Base-by-base conservation (phyloP, 2,888 invertebrate genomes). In the Cerceris rybyensis region DNA sequence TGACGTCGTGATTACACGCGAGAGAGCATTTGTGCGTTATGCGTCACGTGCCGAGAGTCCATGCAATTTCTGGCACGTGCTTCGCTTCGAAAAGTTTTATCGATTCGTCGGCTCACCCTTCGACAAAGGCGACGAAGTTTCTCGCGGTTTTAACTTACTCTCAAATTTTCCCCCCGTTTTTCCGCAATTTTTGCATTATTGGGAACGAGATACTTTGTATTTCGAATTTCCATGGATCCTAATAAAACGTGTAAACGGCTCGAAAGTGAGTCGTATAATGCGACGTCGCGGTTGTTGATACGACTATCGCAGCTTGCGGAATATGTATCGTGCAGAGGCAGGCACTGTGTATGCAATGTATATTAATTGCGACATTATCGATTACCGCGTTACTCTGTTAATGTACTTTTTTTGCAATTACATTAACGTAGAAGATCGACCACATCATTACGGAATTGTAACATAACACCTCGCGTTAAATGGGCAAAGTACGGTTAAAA, bases 61-160 rank as follows among this genome's bases (percentile, higher is more conserved):
- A 42, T 28, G 28, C 46, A 46, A 70, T 70, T 66, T 69, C 58
- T 42, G 52, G 11, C 78, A 78, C 63, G 66, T 78, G 78, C 17
- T 64, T 41, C 55, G 61, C 17, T 49, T 50, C 9, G 42, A 65
- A 65, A 65, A 65, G 42, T 65, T 11, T 14, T 11, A 41, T 14
- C 65, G 52, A 72, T 66, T 17, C 42, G 46, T 46, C 17, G 66
- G 17, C 43, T 28, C n/a, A 14, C n/a, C n/a, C 5, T 52, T 7
- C 52, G 52, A 52, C 7, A 7, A 1, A 14, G 14, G 2, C 52
- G 14, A 52, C n/a, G 13, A 39, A 50, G 50, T 39, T 52, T 49
- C 13, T n/a, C 7, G n/a, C 63, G 0, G 28, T 49, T 16, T 39
- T 7, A 6, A 39, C n/a, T 54, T 54, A 7, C 1, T 54, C 16